Conservation (phyloP, 2,888 invertebrate species). For the Volucella inanis region DNA sequence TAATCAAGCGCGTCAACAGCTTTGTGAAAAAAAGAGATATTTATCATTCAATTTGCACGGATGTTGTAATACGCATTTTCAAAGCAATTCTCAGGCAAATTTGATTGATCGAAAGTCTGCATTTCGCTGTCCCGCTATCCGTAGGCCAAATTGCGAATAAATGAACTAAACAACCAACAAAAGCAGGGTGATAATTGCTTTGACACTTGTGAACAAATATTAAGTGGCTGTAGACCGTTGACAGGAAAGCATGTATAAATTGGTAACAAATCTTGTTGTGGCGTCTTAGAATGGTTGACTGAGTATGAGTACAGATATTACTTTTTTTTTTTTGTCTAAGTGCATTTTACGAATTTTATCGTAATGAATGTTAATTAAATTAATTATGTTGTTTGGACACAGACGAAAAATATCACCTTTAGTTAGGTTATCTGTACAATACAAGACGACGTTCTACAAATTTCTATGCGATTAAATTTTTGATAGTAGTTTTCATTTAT, state of each 20-base stretch:
- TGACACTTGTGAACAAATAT: slow-evolving; percentile 53
- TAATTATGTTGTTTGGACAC: slow-evolving; percentile 34
- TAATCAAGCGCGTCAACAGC: background rate
- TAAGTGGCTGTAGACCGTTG: background rate
- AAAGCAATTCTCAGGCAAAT: background rate
- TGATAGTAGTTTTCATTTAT: too few species aligned
- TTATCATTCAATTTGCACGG: background rate
- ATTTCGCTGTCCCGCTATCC: slow-evolving; percentile 7
- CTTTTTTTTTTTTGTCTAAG: slow-evolving; percentile 1
- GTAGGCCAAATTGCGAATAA: background rate
- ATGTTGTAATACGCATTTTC: background rate
- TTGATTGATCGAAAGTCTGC: background rate
- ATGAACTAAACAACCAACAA: slow-evolving; percentile 3
- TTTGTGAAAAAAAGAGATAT: background rate
- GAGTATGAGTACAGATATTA: background rate
- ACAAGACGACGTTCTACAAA: too few species aligned
- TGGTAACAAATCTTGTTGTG: background rate
- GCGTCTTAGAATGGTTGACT: background rate
- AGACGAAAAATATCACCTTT: slow-evolving; percentile 6
- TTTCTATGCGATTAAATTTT: too few species aligned
- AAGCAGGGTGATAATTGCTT: slow-evolving; percentile 47
- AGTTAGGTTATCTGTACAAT: slow-evolving; percentile 2
- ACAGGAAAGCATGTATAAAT: slow-evolving; percentile 14
- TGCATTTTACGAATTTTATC: background rate
- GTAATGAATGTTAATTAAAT: slow-evolving; percentile 53